Base-by-base conservation (phyloP, 2,797 vertebrate species). In the Pseudochirops cupreus region DNA sequence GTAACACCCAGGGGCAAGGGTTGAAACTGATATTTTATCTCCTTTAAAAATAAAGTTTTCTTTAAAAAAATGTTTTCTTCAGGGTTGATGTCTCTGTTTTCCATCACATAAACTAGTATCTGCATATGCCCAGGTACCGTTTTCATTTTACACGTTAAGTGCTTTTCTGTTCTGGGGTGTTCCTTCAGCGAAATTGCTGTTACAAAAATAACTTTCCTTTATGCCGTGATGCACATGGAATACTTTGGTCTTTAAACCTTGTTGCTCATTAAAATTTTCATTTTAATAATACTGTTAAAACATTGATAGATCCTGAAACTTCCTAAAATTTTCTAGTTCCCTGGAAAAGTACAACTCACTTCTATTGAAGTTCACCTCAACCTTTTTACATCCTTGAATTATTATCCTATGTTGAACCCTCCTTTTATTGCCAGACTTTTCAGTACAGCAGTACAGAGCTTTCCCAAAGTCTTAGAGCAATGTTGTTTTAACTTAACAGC, bases 1-100 rank as follows among this genome's bases (percentile, higher is more conserved):
- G 93, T 98, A 96, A 98, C 91, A 98, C 95, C 97, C 97, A 95
- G 82, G 93, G 93, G n/a, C 90, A 92, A 46, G 67, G 67, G 67
- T 82, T 82, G n/a, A 39, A 82, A 82, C n/a, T 39, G n/a, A 82
- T 82, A 82, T 82, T 82, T 82, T 82, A 82, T 82, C 67, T 82
- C n/a, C 67, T 46, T 82, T 82, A 82, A 82, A 82, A 82, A 82
- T 82, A 82, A 82, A 82, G 67, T 82, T 82, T 82, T 46, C n/a
- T 46, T 82, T 39, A 74, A 82, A 57, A 57, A 82, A 82, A 39
- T 82, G n/a, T 82, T 39, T 82, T 82, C 18, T 67, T 67, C 33
- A 67, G 31, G 33, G 33, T 14, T 67, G 33, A 67, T 0, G 1
- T 82, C n/a, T 46, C n/a, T 74, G 7, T 46, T 24, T 82, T 24